These are phyloP conservation scores for Noctua janthe DNA, from an alignment of 2,888 invertebrate species.

Conservation along the genomic window DNA sequence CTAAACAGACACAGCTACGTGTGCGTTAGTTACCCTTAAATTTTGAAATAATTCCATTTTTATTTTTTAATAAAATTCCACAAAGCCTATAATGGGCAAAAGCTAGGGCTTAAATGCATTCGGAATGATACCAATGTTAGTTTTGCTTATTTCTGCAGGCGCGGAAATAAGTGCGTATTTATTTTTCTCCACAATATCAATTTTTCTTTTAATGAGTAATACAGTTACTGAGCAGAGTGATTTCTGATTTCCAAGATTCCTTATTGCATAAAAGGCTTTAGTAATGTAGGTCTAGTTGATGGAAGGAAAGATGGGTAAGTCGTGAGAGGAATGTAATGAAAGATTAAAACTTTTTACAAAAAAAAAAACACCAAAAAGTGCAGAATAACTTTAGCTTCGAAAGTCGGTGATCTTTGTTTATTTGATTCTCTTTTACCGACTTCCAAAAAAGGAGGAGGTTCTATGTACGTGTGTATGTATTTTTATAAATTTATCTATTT, in stretches of 20 bases:
- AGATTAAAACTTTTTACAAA: not conserved
- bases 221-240: not conserved
- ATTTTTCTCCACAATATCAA: not conserved
- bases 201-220: not conserved
- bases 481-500: not conserved
- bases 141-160: not conserved
- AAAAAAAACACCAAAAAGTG: too few relatives aligned
- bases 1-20: not conserved
- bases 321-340: not conserved
- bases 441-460: not conserved
- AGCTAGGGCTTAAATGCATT: not conserved
- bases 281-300: not conserved
- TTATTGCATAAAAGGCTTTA: not conserved
- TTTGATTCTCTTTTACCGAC: not conserved
- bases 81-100: not conserved
- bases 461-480: not conserved
- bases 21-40: not conserved
- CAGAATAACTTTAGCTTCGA: too few relatives aligned
- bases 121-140: constrained; percentile 2
- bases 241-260: not conserved
- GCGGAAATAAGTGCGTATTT: not conserved
- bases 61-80: too few relatives aligned
- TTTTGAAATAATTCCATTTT: not conserved
- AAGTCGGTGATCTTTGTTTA: not conserved
- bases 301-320: not conserved